phyloP scores from a whole-genome alignment of 92 coral and sea anemone genomes.

The Epizoanthus ramosus region DNA sequence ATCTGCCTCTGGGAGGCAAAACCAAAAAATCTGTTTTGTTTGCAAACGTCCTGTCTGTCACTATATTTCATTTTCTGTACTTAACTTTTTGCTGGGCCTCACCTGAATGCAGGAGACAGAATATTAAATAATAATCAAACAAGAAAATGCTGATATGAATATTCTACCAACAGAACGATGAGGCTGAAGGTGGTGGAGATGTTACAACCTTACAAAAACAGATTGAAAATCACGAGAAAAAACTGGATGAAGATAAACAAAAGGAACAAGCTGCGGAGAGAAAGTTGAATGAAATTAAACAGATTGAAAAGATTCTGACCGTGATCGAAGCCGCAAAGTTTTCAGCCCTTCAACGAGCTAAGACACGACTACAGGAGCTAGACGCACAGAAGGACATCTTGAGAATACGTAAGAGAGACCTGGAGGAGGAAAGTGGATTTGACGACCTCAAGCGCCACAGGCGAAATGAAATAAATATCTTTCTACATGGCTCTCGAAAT shows the following conservation, averaged over 20 bases:
- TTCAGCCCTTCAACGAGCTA: conserved; percentile 87
- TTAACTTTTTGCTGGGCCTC: too few relatives aligned
- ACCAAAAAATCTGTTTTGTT: too few relatives aligned
- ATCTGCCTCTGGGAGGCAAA: too few relatives aligned
- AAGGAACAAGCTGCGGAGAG: conserved; percentile 82
- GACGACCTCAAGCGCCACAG: conserved; percentile 57
- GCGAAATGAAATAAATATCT: conserved; percentile 81
- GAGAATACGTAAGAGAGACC: conserved; percentile 77
- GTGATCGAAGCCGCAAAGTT: conserved; percentile 92
- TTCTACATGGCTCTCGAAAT: conserved; percentile 81
- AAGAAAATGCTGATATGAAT: too few relatives aligned
- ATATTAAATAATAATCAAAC: too few relatives aligned
- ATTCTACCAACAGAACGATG: conserved; percentile 8
- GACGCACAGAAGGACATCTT: conserved; percentile 53
- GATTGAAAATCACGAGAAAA: conserved; percentile 67
- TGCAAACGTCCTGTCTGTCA: too few relatives aligned
- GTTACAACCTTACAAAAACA: conserved; percentile 42
- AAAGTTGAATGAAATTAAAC: conserved; percentile 76
- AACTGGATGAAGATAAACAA: conserved; percentile 68
- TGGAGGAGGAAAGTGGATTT: conserved; percentile 68
- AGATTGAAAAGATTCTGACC: conserved; percentile 88
- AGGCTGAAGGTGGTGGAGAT: conserved; percentile 2
- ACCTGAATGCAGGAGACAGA: too few relatives aligned
- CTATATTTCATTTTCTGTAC: too few relatives aligned
- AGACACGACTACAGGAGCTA: conserved; percentile 60